These are phyloP conservation scores for Chromobotia macracanthus DNA, from an alignment of 2,797 vertebrate species.

Conservation along the genomic window DNA sequence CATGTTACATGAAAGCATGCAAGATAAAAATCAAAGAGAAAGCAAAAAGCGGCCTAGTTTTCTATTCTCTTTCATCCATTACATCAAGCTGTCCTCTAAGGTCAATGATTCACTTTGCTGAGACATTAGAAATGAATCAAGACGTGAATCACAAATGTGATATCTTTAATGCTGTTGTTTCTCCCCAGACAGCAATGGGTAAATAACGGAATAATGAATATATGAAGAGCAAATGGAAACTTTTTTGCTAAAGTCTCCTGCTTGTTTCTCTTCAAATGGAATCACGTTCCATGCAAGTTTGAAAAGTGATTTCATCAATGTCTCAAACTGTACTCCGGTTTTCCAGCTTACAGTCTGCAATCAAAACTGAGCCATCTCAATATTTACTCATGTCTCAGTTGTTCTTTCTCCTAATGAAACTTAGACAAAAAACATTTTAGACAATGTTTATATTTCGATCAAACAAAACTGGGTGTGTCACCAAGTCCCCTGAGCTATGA, in stretches of 20 bases:
- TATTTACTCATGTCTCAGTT: too few relatives aligned
- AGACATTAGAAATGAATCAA: neutral
- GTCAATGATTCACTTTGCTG: constrained; percentile 24
- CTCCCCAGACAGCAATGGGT: neutral
- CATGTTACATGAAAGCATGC: constrained; percentile 3
- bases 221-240: neutral
- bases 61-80: neutral
- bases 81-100: constrained; percentile 41
- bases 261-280: too few relatives aligned
- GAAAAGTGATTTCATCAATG: too few relatives aligned
- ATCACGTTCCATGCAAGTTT: too few relatives aligned
- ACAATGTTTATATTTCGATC: neutral
- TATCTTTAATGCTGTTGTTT: neutral
- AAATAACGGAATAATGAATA: neutral
- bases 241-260: too few relatives aligned
- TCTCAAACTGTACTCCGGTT: too few relatives aligned
- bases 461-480: neutral
- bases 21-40: constrained; percentile 31
- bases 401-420: too few relatives aligned
- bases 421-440: neutral
- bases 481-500: constrained; percentile 63
- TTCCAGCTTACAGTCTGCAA: too few relatives aligned
- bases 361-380: too few relatives aligned
- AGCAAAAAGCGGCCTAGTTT: neutral
- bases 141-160: too few relatives aligned